A percentile compares a stretch with the other conserved stretches of the same genome.
Conservation (phyloP, 1,140 invertebrate genomes). For the Hesperophylax magnus region DNA sequence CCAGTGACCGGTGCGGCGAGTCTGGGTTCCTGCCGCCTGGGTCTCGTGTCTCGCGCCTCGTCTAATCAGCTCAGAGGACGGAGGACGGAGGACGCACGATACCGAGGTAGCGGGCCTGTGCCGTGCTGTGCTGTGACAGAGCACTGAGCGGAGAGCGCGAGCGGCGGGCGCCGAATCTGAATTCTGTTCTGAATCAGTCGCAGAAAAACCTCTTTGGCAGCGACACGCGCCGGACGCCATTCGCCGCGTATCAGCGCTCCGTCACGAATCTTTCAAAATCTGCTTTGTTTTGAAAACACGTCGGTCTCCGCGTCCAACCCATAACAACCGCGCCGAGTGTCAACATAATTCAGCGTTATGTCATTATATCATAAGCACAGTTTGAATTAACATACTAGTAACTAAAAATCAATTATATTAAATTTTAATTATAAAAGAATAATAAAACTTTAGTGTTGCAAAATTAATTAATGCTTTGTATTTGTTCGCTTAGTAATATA, state of each 20-base stretch:
- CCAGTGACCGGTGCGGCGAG: too few relatives aligned
- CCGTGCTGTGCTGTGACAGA: too few relatives aligned
- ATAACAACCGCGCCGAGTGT: background rate
- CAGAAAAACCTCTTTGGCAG: background rate
- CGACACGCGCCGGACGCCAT: background rate
- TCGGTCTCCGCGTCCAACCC: background rate
- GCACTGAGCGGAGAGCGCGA: background rate
- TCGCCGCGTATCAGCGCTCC: background rate
- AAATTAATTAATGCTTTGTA: background rate
- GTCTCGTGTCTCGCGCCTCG: background rate
- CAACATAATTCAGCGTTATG: background rate
- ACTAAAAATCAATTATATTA: too few relatives aligned
- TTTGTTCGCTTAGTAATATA: background rate
- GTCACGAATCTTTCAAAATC: slow-evolving; percentile 1
- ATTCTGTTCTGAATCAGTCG: background rate
- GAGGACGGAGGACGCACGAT: background rate
- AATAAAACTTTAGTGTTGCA: background rate
- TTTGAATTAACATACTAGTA: too few relatives aligned
- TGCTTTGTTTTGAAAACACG: slow-evolving; percentile 7
- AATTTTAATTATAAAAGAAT: too few relatives aligned
- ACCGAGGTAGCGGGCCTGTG: too few relatives aligned
- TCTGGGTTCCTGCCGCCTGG: too few relatives aligned
- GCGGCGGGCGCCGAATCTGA: background rate
- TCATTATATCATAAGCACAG: background rate
- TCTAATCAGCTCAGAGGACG: background rate